Conservation (phyloP, 2,888 invertebrate species). For the Pimpla rufipes region DNA sequence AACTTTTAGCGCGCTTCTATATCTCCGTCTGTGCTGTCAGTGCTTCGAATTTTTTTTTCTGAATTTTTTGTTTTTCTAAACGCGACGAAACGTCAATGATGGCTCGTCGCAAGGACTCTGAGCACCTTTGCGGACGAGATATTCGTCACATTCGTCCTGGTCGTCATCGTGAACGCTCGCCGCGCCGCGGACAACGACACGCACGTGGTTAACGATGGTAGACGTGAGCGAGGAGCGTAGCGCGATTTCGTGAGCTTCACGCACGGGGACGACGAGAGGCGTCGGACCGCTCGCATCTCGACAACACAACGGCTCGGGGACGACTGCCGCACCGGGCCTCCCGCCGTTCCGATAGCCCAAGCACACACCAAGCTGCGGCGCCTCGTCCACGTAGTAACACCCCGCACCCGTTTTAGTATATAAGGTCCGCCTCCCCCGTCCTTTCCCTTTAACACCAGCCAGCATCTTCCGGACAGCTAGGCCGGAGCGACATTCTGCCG, state of each 20-base stretch:
- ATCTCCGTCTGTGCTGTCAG: too few species aligned
- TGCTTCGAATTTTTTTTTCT: too few species aligned
- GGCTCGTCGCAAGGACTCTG: too few species aligned
- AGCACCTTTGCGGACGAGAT: too few species aligned
- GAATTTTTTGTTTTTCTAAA: too few species aligned
- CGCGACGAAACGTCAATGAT: too few species aligned
- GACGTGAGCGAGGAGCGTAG: slow-evolving; percentile 69
- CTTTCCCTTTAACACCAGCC: slow-evolving; percentile 56
- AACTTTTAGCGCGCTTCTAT: too few species aligned
- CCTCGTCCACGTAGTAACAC: slow-evolving; percentile 65
- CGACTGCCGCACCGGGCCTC: slow-evolving; percentile 74
- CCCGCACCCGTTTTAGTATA: slow-evolving; percentile 61
- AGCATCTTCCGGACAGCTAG: slow-evolving; percentile 14
- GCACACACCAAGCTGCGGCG: slow-evolving; percentile 56
- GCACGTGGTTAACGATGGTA: slow-evolving; percentile 2
- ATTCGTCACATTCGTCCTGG: too few species aligned
- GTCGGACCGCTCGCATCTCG: slow-evolving; percentile 74
- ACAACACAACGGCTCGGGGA: slow-evolving; percentile 78
- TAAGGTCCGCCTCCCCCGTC: slow-evolving; percentile 79
- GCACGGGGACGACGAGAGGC: slow-evolving; percentile 72
- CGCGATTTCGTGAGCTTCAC: slow-evolving; percentile 54
- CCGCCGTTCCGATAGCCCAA: slow-evolving; percentile 45
- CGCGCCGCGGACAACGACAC: too few species aligned
- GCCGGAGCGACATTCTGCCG: slow-evolving; percentile 65
- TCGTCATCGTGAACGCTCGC: too few species aligned